These are phyloP conservation scores for Echinops telfairi DNA, from an alignment of 2,113 vertebrate species.

Conservation along the genomic window DNA sequence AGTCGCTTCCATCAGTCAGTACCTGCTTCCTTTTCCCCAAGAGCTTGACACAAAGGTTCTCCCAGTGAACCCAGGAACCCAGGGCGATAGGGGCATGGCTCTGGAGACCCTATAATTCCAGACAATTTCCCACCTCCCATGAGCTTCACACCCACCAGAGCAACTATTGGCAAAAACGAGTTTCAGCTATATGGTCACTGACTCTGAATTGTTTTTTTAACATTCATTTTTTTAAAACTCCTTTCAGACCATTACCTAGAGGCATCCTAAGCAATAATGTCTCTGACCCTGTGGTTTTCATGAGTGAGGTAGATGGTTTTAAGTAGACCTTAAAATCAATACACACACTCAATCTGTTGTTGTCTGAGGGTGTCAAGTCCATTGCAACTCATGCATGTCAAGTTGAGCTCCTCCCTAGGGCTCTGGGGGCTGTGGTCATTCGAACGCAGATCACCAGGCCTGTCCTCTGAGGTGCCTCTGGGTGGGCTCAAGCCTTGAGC, in stretches of 20 bases:
- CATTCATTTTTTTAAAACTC: not conserved
- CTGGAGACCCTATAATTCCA: not conserved
- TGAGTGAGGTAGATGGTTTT: not conserved
- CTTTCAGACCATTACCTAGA: constrained; percentile 17
- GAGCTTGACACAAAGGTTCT: not conserved
- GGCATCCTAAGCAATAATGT: not conserved
- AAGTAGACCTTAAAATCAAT: not conserved
- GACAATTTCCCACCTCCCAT: not conserved
- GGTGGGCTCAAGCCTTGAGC: not conserved
- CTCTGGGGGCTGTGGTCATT: not conserved
- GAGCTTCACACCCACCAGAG: not conserved
- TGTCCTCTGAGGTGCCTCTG: not conserved
- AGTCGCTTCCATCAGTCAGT: not conserved
- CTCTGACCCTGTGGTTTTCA: not conserved
- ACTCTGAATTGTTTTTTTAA: not conserved
- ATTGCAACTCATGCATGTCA: not conserved
- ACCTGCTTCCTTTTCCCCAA: not conserved
- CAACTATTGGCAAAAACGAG: not conserved
- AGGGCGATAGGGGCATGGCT: not conserved
- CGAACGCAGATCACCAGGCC: not conserved
- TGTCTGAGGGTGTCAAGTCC: not conserved
- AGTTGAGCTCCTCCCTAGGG: not conserved
- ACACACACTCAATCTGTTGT: not conserved
- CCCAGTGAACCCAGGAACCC: not conserved
- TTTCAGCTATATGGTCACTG: not conserved